These are phyloP conservation scores for Taxidea taxus DNA, from an alignment of 2,113 vertebrate species.

Conservation along the genomic window DNA sequence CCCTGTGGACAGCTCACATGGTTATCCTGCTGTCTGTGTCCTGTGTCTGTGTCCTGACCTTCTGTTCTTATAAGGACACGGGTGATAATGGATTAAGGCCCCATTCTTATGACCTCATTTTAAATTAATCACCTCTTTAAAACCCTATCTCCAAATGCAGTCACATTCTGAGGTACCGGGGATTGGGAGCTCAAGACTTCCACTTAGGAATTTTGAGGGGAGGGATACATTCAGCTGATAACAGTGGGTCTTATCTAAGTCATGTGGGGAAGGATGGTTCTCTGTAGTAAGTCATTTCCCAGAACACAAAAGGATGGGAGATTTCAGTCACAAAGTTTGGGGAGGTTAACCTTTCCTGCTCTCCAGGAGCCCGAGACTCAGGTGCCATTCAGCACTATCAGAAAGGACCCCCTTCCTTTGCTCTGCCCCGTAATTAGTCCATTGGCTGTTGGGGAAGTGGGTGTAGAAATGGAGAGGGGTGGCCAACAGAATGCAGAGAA, in stretches of 20 bases:
- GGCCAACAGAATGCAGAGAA: not conserved
- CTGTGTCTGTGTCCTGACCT: not conserved
- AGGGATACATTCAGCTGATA: not conserved
- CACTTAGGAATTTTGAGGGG: not conserved
- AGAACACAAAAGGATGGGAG: not conserved
- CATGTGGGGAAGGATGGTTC: not conserved
- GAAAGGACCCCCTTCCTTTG: not conserved
- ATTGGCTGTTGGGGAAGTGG: not conserved
- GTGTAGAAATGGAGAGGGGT: not conserved
- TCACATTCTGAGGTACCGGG: not conserved
- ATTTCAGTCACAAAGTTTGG: not conserved
- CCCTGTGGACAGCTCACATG: not conserved
- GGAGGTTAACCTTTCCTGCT: not conserved
- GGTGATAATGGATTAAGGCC: not conserved
- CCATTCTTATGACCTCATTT: not conserved
- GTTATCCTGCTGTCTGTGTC: not conserved
- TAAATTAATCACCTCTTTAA: not conserved
- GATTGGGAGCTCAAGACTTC: not conserved
- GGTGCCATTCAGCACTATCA: not conserved
- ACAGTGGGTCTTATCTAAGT: not conserved
- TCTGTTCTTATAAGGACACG: not conserved
- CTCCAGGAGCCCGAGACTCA: not conserved
- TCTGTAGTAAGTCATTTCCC: not conserved
- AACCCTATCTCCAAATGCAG: not conserved
- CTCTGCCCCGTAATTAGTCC: accelerated